Conservation (phyloP, 2,888 invertebrate genomes). For the Drosophila buzzatii region DNA sequence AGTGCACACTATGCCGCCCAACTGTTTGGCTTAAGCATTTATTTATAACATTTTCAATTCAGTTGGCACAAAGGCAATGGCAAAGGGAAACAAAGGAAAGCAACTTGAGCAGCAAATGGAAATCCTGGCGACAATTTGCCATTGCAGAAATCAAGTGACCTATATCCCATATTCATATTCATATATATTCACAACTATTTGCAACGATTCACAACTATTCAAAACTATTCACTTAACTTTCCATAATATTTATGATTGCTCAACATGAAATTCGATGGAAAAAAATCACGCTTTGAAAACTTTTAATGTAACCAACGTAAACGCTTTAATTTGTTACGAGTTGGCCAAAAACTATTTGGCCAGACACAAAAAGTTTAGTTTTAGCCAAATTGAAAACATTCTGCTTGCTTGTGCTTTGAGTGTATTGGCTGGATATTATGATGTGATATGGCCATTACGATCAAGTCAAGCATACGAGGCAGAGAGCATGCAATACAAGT, state of each 20-base stretch:
- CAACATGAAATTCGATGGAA: neutral
- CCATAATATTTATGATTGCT: slow-evolving; percentile 4
- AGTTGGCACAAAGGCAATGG: neutral
- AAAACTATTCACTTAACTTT: slow-evolving; percentile 7
- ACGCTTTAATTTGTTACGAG: neutral
- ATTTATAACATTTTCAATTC: slow-evolving; percentile 1
- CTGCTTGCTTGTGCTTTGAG: neutral
- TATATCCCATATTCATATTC: neutral
- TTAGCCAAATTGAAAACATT: neutral
- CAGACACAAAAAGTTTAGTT: neutral
- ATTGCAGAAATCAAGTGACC: neutral
- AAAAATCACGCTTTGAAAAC: neutral
- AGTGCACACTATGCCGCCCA: slow-evolving; percentile 8
- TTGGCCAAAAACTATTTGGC: neutral
- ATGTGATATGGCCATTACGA: neutral
- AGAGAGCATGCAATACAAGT: neutral
- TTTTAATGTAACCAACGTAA: slow-evolving; percentile 2
- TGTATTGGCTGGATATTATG: neutral
- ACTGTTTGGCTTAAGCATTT: slow-evolving; percentile 15
- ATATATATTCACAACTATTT: neutral
- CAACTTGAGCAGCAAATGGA: neutral
- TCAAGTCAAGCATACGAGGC: neutral
- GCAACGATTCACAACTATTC: neutral
- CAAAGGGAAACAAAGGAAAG: neutral
- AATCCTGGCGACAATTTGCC: neutral